Evolutionary conservation across 2,888 invertebrate genomes (phyloP), one percentile per base, ranked within the genome.

Genomic region (Tachina grossa): DNA sequence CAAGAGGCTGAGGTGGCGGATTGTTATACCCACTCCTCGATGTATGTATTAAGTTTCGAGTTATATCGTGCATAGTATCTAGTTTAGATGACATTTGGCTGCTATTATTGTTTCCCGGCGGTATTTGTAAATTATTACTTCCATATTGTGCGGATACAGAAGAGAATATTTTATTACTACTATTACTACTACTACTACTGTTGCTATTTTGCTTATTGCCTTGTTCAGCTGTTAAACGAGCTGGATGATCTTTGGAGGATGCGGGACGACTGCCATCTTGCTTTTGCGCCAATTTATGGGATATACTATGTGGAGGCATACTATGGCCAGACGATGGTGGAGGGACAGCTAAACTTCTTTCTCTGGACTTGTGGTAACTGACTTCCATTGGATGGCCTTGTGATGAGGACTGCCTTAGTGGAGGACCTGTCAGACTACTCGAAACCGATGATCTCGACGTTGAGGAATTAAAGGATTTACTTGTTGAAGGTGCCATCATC

Each of bases 311-410:
- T 5, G 85, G 61, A 1, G 83, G 68, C 16, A 88, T 78, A 47
- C 86, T 88, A 16, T 90, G 89, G 6, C 89, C 81, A 16, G 88
- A 88, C 77, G 85, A 66, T 8, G 89, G 81, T 13, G 88, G 88
- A 69, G 86, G 71, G 39, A 79, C 81, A 14, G 87, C 72, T 55
- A 88, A 65, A 65, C 74, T 87, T 47, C 82, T 85, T 41, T 88
- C 88, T 59, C 91, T 90, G 41, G 92, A 88, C 63, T 92, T 92
- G 75, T 92, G 92, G 78, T 92, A 92, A 85, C 90, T 92, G 63
- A 90, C 89, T 68, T 90, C 90, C 45, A 87, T 76, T 13, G 86
- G 85, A 80, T 88, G 88, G 10, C 83, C 57, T 68, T 85, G 87
- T 13, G 85, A 78, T 2, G 89, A 86, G 19, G 89, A 89, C 11